Base-by-base conservation (phyloP, 2,797 vertebrate species). In the Serranus cabrilla region DNA sequence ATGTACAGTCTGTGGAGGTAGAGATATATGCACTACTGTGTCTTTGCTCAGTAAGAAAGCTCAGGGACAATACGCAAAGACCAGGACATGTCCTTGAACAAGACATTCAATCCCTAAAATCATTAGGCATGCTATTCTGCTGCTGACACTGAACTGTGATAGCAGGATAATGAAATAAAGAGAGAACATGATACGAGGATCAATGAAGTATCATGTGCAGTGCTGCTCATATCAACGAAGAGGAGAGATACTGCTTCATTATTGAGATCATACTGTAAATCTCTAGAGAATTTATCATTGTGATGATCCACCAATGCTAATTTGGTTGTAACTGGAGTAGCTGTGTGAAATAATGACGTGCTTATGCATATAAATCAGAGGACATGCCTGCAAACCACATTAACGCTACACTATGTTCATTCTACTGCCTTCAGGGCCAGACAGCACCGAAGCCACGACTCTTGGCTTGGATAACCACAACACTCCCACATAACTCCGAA, bases 41-140 rank as follows among this genome's bases (percentile, higher is more conserved):
- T 43, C 42, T 50, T 42, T 52, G 43, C 49, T 60, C 25, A 58
- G 71, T n/a, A 25, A 39, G 49, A 74, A 42, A 51, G 61, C 76
- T 43, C 56, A 45, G 34, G 58, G 45, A 54, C 40, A 73, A 47
- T 34, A 52, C 45, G 55, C 2, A 10, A 71, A 25, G 54, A 56
- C 40, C 14, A 51, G 74, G 80, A 86, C 65, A 52, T 87, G 81
- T 86, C 88, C 86, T 87, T 90, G 80, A 92, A 67, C 61, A 34
- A 81, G 69, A 80, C 49, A 71, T 66, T 46, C 49, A 76, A 45
- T 60, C 65, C 69, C 34, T 77, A 47, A 84, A 89, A 78, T 76
- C 61, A 37, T 72, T 62, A 23, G 23, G 9, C 49, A 20, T 14
- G 40, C 58, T 42, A 0, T 52, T 75, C 65, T 57, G 64, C 64